These are phyloP conservation scores for Macquaria ambigua DNA, from an alignment of 2,113 vertebrate genomes.

Conservation along the genomic window DNA sequence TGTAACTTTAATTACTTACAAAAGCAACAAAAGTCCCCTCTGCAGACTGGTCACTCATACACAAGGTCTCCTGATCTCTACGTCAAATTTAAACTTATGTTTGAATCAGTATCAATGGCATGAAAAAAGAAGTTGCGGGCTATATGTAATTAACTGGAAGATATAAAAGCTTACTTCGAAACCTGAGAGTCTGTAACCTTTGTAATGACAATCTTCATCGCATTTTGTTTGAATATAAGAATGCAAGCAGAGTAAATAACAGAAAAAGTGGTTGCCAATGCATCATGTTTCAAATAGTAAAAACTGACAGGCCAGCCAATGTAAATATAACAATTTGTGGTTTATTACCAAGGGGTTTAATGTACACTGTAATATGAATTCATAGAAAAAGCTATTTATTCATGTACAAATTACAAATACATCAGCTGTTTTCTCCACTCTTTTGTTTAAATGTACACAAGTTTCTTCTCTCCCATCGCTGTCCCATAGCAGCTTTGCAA, in stretches of 20 bases:
- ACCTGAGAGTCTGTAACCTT: no score
- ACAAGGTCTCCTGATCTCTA: no score
- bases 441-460: slow-evolving; percentile 89
- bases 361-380: slow-evolving; percentile 93
- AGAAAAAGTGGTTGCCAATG: background rate
- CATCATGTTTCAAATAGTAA: slow-evolving; percentile 1
- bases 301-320: slow-evolving; percentile 31
- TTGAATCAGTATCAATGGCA: no score
- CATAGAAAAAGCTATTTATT: slow-evolving; percentile 89
- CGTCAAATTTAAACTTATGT: no score
- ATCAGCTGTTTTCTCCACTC: slow-evolving; percentile 85
- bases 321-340: slow-evolving; percentile 85
- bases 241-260: background rate
- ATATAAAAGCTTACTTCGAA: background rate
- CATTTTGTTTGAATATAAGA: background rate
- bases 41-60: no score
- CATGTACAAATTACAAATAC: slow-evolving; percentile 93
- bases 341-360: slow-evolving; percentile 92
- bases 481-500: slow-evolving; percentile 92
- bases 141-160: background rate
- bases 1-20: no score
- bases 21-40: no score
- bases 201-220: background rate
- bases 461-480: slow-evolving; percentile 85
- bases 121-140: no score